These are phyloP conservation scores for Nemoura dubitans DNA, from an alignment of 2,888 invertebrate species.

Conservation along the genomic window DNA sequence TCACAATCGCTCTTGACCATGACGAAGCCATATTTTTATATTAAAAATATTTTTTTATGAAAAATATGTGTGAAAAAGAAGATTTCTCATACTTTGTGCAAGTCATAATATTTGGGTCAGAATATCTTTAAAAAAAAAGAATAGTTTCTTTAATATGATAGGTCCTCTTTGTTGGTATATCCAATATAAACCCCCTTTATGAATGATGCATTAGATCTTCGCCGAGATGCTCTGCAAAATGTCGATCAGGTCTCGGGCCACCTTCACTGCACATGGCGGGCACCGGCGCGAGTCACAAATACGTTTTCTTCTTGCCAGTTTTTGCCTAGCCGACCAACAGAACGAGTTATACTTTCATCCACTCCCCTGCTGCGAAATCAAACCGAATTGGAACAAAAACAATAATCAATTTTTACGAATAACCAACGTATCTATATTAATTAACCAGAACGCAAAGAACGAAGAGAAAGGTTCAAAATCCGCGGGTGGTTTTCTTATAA, in stretches of 20 bases:
- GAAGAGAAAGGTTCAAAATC: slow-evolving; percentile 19
- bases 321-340: not conserved
- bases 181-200: not conserved
- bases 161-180: slow-evolving; percentile 21
- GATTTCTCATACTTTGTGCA: slow-evolving; percentile 33
- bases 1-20: slow-evolving; percentile 23
- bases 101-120: slow-evolving; percentile 33
- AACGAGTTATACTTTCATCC: not conserved
- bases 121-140: slow-evolving; percentile 20
- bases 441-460: not conserved
- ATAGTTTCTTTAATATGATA: slow-evolving; percentile 22
- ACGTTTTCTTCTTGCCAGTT: not conserved
- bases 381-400: slow-evolving; percentile 1
- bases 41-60: slow-evolving; percentile 13
- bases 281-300: not conserved
- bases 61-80: slow-evolving; percentile 15
- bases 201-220: slow-evolving; percentile 32
- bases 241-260: not conserved
- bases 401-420: slow-evolving; percentile 7
- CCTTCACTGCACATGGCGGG: not conserved
- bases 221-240: not conserved
- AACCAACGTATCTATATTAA: not conserved
- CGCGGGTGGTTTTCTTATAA: not conserved
- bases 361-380: slow-evolving; percentile 13
- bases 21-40: slow-evolving; percentile 37